These are phyloP conservation scores for Zapornia atra DNA, from an alignment of 2,113 vertebrate genomes.

Conservation along the genomic window DNA sequence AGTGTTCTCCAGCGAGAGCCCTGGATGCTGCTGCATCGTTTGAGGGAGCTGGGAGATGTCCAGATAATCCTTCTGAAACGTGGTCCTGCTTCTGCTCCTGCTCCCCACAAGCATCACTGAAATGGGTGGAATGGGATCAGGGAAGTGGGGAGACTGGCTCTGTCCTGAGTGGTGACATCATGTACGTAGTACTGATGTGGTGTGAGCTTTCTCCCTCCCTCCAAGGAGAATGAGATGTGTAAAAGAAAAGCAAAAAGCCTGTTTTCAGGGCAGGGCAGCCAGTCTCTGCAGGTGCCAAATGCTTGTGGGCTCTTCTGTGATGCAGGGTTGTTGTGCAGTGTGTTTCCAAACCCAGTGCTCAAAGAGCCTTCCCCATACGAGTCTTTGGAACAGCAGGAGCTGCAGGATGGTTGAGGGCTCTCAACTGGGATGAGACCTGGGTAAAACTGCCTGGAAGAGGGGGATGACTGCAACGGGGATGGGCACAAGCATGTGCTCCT, in stretches of 20 bases:
- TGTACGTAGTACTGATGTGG: background rate
- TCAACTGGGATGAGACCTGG: background rate
- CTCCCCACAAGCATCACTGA: background rate
- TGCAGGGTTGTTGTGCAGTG: fast-evolving
- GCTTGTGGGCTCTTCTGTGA: background rate
- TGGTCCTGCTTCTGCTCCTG: background rate
- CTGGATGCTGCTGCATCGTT: background rate
- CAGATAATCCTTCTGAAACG: background rate
- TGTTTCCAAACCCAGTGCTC: background rate
- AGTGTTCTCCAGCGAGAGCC: background rate
- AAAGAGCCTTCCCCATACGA: fast-evolving
- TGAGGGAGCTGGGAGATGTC: background rate
- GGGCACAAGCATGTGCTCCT: background rate
- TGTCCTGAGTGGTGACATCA: fast-evolving
- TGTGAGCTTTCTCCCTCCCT: fast-evolving
- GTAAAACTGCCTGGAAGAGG: background rate
- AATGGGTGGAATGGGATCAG: background rate
- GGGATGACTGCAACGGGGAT: fast-evolving
- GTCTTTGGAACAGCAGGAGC: background rate
- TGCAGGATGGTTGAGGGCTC: background rate
- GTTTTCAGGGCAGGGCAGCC: background rate
- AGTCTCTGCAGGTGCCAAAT: too few relatives aligned
- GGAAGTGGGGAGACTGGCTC: background rate
- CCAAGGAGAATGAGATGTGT: background rate
- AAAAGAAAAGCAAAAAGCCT: background rate